These are phyloP conservation scores for Aix galericulata DNA, from an alignment of 2,113 vertebrate genomes.

Conservation along the genomic window DNA sequence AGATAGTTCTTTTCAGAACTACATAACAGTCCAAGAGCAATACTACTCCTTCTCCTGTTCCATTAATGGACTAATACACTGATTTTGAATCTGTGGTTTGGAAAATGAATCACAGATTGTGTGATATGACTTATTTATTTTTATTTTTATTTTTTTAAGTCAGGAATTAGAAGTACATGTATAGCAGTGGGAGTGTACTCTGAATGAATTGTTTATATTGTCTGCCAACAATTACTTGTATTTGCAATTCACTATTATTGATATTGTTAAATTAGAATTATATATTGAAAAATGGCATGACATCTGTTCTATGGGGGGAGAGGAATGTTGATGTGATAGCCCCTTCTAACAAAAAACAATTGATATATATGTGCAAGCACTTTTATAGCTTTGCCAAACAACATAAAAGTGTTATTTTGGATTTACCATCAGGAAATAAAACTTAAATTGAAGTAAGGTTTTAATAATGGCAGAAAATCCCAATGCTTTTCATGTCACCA, in stretches of 20 bases:
- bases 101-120: neutral
- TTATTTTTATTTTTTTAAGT: neutral
- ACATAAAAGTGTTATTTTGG: constrained; percentile 26
- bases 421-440: constrained; percentile 46
- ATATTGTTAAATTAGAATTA: neutral
- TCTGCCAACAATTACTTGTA: neutral
- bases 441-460: constrained; percentile 32
- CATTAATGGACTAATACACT: neutral
- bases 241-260: neutral
- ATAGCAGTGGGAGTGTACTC: neutral
- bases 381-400: constrained; percentile 38
- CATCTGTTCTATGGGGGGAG: neutral
- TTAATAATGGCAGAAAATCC: constrained; percentile 10
- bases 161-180: neutral
- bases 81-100: neutral
- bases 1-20: neutral
- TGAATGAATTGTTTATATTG: neutral
- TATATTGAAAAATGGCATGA: neutral
- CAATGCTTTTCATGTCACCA: neutral
- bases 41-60: neutral
- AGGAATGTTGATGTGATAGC: neutral
- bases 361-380: neutral
- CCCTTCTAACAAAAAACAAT: neutral
- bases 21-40: neutral
- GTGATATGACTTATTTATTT: neutral